phyloP scores from a whole-genome alignment of 2,113 vertebrate species.

The Nyctereutes procyonoides region DNA sequence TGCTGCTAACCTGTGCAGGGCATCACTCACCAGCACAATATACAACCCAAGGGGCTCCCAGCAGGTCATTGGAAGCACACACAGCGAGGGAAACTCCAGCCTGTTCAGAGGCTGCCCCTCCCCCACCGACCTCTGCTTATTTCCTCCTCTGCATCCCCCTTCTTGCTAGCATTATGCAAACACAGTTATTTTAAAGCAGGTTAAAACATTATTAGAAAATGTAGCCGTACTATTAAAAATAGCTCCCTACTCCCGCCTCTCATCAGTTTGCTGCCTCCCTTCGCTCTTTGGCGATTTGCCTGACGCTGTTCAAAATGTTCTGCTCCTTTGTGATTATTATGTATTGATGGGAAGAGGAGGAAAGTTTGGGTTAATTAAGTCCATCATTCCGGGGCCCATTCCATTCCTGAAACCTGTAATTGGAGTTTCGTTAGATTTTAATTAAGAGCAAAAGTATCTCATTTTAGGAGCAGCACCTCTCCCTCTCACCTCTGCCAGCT shows the following conservation, averaged over 20 bases:
- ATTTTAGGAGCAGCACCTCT: neutral
- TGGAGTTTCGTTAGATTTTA: neutral
- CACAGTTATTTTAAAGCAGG: neutral
- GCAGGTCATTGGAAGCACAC: rapidly evolving
- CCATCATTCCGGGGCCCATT: neutral
- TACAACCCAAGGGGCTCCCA: neutral
- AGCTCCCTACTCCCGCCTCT: neutral
- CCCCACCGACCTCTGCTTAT: neutral
- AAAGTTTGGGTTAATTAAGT: neutral
- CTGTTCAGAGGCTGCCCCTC: too few relatives aligned
- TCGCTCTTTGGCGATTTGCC: neutral
- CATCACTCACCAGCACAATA: neutral
- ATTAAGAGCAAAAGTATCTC: neutral
- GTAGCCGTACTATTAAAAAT: neutral
- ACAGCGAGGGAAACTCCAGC: neutral
- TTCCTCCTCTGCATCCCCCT: neutral
- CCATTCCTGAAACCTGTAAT: neutral
- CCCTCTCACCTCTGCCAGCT: neutral
- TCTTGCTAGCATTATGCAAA: neutral
- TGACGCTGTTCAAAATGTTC: neutral
- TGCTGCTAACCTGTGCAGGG: too few relatives aligned
- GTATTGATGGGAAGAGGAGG: neutral
- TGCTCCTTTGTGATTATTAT: neutral
- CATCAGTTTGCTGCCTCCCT: too few relatives aligned
- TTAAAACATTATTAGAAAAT: neutral